Evolutionary conservation across 2,888 invertebrate genomes (phyloP).

Genomic region (Melikaiella ostensackeni): DNA sequence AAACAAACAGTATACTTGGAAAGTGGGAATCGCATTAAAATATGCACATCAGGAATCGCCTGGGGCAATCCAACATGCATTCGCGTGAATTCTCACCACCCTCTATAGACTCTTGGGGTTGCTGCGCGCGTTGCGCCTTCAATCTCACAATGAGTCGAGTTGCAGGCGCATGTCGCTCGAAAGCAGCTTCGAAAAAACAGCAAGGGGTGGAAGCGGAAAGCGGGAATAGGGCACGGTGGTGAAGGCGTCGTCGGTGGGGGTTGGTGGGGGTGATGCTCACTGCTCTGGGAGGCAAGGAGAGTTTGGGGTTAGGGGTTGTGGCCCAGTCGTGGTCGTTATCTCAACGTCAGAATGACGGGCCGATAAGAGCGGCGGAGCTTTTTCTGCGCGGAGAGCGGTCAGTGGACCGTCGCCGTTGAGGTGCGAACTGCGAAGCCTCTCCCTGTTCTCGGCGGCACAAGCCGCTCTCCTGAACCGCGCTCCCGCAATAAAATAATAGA

Average conservation of each 20-base stretch:
- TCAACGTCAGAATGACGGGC: conserved; percentile 66
- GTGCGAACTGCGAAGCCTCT: background rate
- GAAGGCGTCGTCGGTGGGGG: background rate
- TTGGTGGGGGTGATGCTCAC: conserved; percentile 54
- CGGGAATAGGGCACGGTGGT: background rate
- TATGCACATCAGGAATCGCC: too few species aligned
- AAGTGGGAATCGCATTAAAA: too few species aligned
- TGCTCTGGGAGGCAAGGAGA: background rate
- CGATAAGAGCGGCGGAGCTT: conserved; percentile 43
- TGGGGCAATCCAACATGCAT: background rate
- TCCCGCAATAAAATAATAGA: too few species aligned
- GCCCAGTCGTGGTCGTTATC: conserved; percentile 41
- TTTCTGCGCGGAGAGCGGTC: conserved; percentile 12
- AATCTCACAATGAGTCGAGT: background rate
- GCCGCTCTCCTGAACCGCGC: conserved; percentile 1
- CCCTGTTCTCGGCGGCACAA: background rate
- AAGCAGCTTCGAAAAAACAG: background rate
- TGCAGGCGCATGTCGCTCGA: background rate
- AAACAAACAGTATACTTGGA: too few species aligned
- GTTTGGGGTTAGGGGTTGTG: background rate
- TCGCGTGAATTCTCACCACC: background rate
- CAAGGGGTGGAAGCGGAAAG: background rate
- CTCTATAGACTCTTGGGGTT: background rate
- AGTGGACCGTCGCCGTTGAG: conserved; percentile 15
- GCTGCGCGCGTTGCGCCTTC: background rate